A percentile compares a stretch with the other conserved stretches of the same genome.
These are phyloP conservation scores for Halictus rubicundus DNA, from an alignment of 1,140 invertebrate genomes.

Conservation along the genomic window DNA sequence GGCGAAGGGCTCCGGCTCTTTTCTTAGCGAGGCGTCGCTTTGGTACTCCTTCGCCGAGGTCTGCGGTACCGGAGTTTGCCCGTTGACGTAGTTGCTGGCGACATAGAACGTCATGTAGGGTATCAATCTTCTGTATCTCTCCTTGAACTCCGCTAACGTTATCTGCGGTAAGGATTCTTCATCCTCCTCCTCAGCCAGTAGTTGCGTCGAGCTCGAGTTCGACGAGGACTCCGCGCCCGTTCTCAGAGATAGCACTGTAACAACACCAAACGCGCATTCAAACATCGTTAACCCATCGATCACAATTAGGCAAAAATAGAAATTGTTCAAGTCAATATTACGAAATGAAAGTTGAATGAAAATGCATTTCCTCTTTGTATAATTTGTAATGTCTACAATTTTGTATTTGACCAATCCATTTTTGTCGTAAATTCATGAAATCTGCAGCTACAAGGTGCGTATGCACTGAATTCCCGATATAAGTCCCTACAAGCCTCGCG, in stretches of 20 bases:
- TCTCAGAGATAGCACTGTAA: constrained; percentile 61
- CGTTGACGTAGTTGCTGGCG: constrained; percentile 81
- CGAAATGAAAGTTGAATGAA: too few species aligned
- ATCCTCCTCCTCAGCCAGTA: constrained; percentile 54
- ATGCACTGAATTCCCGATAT: too few species aligned
- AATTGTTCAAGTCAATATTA: too few species aligned
- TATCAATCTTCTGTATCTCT: constrained; percentile 87
- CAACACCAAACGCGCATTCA: not conserved
- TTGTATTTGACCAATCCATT: too few species aligned
- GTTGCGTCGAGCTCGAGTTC: constrained; percentile 52
- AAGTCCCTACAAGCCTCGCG: too few species aligned
- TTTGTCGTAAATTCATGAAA: too few species aligned
- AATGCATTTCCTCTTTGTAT: too few species aligned
- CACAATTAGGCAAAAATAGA: too few species aligned
- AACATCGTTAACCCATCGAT: too few species aligned
- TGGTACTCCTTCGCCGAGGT: constrained; percentile 6
- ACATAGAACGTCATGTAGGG: constrained; percentile 91
- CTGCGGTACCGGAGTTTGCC: constrained; percentile 1
- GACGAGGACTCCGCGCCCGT: constrained; percentile 10
- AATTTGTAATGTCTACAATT: too few species aligned
- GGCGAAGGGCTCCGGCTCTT: not conserved
- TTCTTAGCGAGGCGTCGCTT: not conserved
- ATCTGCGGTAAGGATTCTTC: constrained; percentile 60
- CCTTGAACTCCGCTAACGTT: constrained; percentile 76
- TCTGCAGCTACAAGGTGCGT: too few species aligned